Percentiles rank a stretch among this genome's conserved stretches.
These are phyloP conservation scores for Tolypeutes matacus DNA, from an alignment of 2,797 vertebrate genomes.

Conservation along the genomic window DNA sequence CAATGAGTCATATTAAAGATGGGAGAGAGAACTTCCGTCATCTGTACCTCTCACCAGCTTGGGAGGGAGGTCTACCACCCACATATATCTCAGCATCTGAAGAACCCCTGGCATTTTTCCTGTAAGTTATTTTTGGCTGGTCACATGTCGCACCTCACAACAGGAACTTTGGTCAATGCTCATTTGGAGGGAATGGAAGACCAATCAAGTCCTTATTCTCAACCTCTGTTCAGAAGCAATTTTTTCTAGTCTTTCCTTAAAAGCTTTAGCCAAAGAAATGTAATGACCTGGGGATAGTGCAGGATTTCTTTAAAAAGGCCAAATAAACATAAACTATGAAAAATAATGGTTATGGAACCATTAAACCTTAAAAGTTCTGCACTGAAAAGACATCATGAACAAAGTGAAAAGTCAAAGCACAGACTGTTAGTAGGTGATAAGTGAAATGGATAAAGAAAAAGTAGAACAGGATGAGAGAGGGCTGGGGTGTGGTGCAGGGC, in stretches of 20 bases:
- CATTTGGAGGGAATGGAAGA: not conserved
- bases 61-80: not conserved
- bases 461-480: not conserved
- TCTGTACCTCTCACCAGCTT: not conserved
- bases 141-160: not conserved
- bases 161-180: not conserved
- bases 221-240: not conserved
- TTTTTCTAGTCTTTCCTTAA: constrained; percentile 23
- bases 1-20: constrained; percentile 42
- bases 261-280: not conserved
- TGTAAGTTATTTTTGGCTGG: constrained; percentile 15
- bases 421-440: not conserved
- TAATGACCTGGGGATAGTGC: not conserved
- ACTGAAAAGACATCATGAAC: constrained; percentile 25
- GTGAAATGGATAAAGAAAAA: not conserved
- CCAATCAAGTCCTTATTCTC: constrained; percentile 15
- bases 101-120: constrained; percentile 28
- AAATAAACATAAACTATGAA: not conserved
- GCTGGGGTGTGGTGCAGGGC: no score
- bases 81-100: constrained; percentile 29
- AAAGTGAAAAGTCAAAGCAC: not conserved
- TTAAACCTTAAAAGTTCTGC: constrained; percentile 43
- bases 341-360: not conserved
- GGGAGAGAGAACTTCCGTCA: constrained; percentile 32
- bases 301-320: not conserved